Base-by-base conservation (phyloP, 2,113 vertebrate genomes). In the Psilopsiagon aurifrons region DNA sequence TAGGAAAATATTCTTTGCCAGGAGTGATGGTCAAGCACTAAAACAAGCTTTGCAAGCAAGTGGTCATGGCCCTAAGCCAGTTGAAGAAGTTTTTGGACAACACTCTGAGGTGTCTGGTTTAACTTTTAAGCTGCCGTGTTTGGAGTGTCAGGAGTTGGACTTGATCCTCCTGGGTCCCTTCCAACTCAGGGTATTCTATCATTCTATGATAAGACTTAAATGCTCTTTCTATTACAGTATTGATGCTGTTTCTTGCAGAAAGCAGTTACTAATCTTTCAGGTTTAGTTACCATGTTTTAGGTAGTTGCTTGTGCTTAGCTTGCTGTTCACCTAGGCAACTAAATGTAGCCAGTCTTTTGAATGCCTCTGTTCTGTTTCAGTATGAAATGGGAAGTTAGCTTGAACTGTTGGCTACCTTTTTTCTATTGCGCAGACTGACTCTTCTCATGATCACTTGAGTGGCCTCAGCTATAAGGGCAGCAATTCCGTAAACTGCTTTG, bases 401-500 rank as follows among this genome's bases (percentile, higher is more conserved):
- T 85, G 27, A 93, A 33, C 63, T 14, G 16, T n/a, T 60, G 1
- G 7, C 7, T 31, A 59, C 13, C 20, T n/a, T 69, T 64, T 7
- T 63, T 14, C 0, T 18, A 51, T 71, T 16, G 3, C 75, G 3
- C 46, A 85, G 54, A 57, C n/a, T 33, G 51, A 68, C 25, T 37
- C 17, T 28, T 93, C 33, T 90, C 55, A 33, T 28, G 44, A 7
- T 62, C 37, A 28, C 20, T 85, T 85, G 11, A 0, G 1, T 88
- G 35, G 57, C 31, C 59, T 88, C 41, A 44, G 28, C 49, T 69
- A 2, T 27, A 52, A 54, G 47, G 15, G 16, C 41, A 69, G n/a
- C 79, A 95, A 66, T 83, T 83, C 35, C 25, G 17, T 93, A 52
- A 95, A 92, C 44, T 85, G 12, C 57, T 93, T 93, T 86, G 63